These are phyloP conservation scores for Callipepla californica DNA, from an alignment of 2,113 vertebrate genomes.

Conservation along the genomic window DNA sequence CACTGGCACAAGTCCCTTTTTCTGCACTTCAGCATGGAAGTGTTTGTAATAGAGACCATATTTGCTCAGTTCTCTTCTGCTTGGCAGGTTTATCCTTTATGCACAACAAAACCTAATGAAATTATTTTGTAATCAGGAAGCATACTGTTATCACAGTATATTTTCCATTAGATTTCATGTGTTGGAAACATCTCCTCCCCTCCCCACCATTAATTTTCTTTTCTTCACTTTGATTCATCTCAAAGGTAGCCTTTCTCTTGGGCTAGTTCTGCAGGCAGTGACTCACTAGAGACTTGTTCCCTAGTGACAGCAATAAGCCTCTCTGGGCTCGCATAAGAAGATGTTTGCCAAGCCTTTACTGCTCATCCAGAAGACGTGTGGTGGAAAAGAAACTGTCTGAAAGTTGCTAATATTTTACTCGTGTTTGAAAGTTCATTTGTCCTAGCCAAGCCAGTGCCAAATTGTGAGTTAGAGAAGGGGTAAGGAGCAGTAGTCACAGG, in stretches of 20 bases:
- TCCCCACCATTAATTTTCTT: neutral
- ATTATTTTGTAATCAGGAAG: conserved; percentile 56
- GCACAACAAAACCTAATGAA: conserved; percentile 38
- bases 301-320: conserved; percentile 8
- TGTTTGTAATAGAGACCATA: conserved; percentile 68
- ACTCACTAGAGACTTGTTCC: conserved; percentile 33
- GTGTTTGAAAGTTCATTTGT: neutral
- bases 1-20: conserved; percentile 34
- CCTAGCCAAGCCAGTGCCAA: neutral
- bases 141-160: conserved; percentile 2
- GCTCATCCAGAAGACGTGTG: neutral
- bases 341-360: neutral
- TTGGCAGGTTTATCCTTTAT: conserved; percentile 53
- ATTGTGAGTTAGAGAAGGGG: neutral
- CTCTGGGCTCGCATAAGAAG: conserved; percentile 48
- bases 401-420: conserved; percentile 55
- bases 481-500: neutral
- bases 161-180: conserved; percentile 43
- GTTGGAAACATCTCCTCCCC: neutral
- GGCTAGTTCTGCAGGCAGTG: conserved; percentile 24
- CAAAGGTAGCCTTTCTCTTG: conserved; percentile 33
- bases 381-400: conserved; percentile 10
- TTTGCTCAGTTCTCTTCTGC: conserved; percentile 68
- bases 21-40: conserved; percentile 51
- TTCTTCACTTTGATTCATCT: conserved; percentile 41